These are phyloP conservation scores for Dryobotodes eremita DNA, from an alignment of 2,888 invertebrate genomes.

Conservation along the genomic window DNA sequence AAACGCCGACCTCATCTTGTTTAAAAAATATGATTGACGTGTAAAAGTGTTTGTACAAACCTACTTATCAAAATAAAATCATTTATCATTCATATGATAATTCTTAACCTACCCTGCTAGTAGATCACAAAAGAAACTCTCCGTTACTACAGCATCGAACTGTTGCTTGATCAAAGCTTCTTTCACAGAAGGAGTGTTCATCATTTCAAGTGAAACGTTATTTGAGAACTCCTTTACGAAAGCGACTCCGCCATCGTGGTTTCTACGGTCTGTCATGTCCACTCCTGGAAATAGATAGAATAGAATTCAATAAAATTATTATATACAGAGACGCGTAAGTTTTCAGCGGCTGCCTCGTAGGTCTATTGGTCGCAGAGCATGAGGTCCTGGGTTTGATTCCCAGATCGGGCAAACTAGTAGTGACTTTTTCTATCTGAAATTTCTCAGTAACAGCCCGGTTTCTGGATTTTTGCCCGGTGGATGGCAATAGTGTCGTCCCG, in stretches of 20 bases:
- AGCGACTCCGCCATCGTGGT: constrained; percentile 35
- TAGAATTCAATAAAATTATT: neutral
- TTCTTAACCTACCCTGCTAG: constrained; percentile 69
- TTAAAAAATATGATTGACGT: no score
- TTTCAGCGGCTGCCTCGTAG: no score
- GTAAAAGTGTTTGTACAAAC: no score
- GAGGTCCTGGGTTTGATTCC: no score
- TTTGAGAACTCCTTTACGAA: constrained; percentile 67
- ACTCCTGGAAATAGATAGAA: constrained; percentile 55
- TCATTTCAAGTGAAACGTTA: constrained; percentile 67
- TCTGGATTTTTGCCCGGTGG: neutral
- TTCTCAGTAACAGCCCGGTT: neutral
- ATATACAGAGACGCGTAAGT: neutral
- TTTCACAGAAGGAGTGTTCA: constrained; percentile 64
- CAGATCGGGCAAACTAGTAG: no score
- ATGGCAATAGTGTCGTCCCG: no score
- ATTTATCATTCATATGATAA: no score
- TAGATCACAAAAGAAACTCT: constrained; percentile 79
- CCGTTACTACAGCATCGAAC: constrained; percentile 81
- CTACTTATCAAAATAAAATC: no score
- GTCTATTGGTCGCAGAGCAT: no score
- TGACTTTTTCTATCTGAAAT: no score
- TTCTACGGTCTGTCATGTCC: constrained; percentile 60
- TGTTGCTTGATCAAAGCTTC: constrained; percentile 66
- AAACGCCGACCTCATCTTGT: no score